phyloP scores from a whole-genome alignment of 1,140 invertebrate genomes.

The Formica exsecta region DNA sequence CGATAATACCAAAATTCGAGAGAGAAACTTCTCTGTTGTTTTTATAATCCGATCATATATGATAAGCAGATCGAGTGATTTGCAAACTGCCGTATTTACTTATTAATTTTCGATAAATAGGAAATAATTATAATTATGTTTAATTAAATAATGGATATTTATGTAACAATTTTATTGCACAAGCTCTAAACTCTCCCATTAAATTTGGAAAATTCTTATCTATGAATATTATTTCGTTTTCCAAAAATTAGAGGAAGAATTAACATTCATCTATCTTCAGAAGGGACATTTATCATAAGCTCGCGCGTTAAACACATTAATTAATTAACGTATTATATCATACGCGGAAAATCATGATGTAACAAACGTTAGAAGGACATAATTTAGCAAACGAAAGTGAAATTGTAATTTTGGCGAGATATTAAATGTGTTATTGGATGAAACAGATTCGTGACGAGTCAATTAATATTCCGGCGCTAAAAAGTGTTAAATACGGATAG shows the following conservation, averaged over 20 bases:
- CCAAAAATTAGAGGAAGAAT: neutral
- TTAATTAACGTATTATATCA: slow-evolving; percentile 36
- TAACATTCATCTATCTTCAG: neutral
- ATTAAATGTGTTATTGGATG: slow-evolving; percentile 64
- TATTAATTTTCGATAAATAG: no score
- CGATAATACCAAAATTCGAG: slow-evolving; percentile 65
- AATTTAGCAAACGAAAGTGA: slow-evolving; percentile 45
- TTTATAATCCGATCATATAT: neutral
- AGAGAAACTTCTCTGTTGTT: neutral
- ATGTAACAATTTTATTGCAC: neutral
- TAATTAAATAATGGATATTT: no score
- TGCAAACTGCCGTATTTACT: neutral
- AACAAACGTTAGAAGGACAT: slow-evolving; percentile 45
- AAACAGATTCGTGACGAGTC: slow-evolving; percentile 58
- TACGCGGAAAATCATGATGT: slow-evolving; percentile 12
- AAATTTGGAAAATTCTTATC: neutral
- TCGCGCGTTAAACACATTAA: slow-evolving; percentile 36
- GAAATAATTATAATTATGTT: no score
- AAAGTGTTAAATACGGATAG: slow-evolving; percentile 63
- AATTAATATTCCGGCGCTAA: slow-evolving; percentile 58
- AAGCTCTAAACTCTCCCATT: neutral
- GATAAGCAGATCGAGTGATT: neutral
- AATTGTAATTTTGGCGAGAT: slow-evolving; percentile 56
- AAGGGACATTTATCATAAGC: neutral
- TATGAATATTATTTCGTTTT: neutral